Evolutionary conservation across 2,797 vertebrate species (phyloP).

Genomic region (Emys orbicularis): DNA sequence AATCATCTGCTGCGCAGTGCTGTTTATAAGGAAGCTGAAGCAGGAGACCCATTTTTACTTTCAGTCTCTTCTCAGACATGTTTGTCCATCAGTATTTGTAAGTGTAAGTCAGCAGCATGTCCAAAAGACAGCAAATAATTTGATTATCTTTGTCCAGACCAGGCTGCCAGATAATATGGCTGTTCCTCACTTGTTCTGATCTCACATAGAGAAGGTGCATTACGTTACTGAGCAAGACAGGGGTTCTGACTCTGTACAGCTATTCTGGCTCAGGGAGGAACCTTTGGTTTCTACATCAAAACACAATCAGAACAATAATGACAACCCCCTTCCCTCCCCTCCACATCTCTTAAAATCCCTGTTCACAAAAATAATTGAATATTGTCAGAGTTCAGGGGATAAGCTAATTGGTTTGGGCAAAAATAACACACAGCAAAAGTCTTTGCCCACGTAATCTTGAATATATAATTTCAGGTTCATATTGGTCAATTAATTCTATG

Average conservation of each 20-base stretch:
- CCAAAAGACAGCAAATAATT: not conserved
- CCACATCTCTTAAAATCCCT: rapidly evolving
- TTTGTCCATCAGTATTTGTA: not conserved
- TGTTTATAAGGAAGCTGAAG: not conserved
- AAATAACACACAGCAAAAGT: not conserved
- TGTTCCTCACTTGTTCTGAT: not conserved
- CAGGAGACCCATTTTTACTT: not conserved
- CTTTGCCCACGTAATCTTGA: rapidly evolving
- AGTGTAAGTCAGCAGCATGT: not conserved
- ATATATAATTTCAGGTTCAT: not conserved
- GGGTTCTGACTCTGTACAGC: not conserved
- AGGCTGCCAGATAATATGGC: not conserved
- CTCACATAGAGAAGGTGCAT: not conserved
- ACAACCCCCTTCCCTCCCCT: rapidly evolving
- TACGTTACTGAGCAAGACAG: not conserved
- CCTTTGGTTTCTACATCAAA: not conserved
- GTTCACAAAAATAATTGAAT: not conserved
- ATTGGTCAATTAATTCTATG: not conserved
- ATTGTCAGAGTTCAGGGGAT: rapidly evolving
- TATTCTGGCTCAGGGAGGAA: not conserved
- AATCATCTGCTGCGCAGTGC: not conserved
- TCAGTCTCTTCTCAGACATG: not conserved
- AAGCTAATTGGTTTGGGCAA: rapidly evolving
- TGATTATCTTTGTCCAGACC: not conserved
- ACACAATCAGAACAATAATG: not conserved